Evolutionary conservation across 2,888 invertebrate genomes (phyloP), one percentile per base, ranked within the genome.

Genomic region (Oithona nana): DNA sequence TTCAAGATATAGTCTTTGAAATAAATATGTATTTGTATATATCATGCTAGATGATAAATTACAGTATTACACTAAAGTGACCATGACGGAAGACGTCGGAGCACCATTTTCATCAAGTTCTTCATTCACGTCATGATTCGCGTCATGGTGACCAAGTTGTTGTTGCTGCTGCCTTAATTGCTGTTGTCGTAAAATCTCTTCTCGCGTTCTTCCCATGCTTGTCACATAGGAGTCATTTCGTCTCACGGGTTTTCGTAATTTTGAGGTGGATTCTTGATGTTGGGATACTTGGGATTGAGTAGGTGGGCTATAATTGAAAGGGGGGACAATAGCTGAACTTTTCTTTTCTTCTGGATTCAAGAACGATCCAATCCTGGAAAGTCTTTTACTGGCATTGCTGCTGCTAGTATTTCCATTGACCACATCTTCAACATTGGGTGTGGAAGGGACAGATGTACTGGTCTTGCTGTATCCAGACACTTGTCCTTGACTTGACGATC

Each of bases 351-450:
- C 65, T n/a, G 71, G 65, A 58, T 76, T 76, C 57, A 76, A 73
- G 66, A 77, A 77, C 6, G 78, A 77, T n/a, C 77, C 77, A 61
- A 77, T 71, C 28, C 77, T 73, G 6, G 77, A 77, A 64, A 77
- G 68, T 57, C 77, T 70, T 66, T 77, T 48, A 8, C 11, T 24
- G 52, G 13, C 29, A 22, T 54, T n/a, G 8, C 16, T 20, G 6
- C 28, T 50, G 59, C 73, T 71, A 24, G 67, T 68, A 62, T 62
- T 51, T 63, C 64, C 28, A 64, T 64, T 54, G 61, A 64, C 24
- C 22, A 13, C 49, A 49, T 48, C 63, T 28, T 60, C 57, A 20
- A 39, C 28, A n/a, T 13, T 26, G 24, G 57, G 65, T 6, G 60
- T 26, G n/a, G 49, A 28, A 4, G 51, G 29, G 8, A 39, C 39